Percentiles rank a stretch among this genome's conserved stretches.
Evolutionary conservation across 2,888 invertebrate genomes (phyloP).

Genomic region (Meiosimyza platycephala): DNA sequence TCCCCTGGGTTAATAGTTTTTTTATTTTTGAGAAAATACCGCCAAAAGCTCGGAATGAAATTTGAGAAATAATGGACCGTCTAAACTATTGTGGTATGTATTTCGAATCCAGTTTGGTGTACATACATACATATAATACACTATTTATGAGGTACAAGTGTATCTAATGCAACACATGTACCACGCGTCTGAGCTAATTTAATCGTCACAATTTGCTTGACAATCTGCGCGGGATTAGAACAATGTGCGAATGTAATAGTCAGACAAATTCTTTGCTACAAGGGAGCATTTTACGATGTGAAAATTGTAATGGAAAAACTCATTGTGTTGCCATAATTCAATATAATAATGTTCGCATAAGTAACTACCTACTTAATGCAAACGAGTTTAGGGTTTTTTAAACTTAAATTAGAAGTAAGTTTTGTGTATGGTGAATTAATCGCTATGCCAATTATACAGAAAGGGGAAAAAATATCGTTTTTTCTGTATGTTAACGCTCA

Average conservation of each 20-base stretch:
- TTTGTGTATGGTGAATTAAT: too few relatives aligned
- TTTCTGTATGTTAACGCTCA: too few relatives aligned
- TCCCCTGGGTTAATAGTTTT: too few relatives aligned
- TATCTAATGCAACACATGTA: conserved; percentile 23
- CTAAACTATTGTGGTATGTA: too few relatives aligned
- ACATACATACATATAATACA: neutral
- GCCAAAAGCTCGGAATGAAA: too few relatives aligned
- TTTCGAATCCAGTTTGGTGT: conserved; percentile 37
- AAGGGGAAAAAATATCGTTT: too few relatives aligned
- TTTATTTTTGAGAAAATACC: too few relatives aligned
- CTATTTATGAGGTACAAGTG: conserved; percentile 19
- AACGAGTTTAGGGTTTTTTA: too few relatives aligned
- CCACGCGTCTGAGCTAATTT: conserved; percentile 63
- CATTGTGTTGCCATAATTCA: conserved; percentile 44
- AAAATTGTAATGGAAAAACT: conserved; percentile 35
- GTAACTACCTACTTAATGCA: neutral
- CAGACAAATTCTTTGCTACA: neutral
- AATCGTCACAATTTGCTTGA: conserved; percentile 67
- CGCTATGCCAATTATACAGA: too few relatives aligned
- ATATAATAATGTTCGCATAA: conserved; percentile 26
- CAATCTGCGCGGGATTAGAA: conserved; percentile 62
- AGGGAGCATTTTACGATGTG: neutral
- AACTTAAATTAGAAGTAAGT: too few relatives aligned
- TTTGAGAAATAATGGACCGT: too few relatives aligned
- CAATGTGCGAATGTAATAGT: conserved; percentile 23